Evolutionary conservation across 92 coral and sea anemone genomes (phyloP).

Genomic region (Montipora capitata): DNA sequence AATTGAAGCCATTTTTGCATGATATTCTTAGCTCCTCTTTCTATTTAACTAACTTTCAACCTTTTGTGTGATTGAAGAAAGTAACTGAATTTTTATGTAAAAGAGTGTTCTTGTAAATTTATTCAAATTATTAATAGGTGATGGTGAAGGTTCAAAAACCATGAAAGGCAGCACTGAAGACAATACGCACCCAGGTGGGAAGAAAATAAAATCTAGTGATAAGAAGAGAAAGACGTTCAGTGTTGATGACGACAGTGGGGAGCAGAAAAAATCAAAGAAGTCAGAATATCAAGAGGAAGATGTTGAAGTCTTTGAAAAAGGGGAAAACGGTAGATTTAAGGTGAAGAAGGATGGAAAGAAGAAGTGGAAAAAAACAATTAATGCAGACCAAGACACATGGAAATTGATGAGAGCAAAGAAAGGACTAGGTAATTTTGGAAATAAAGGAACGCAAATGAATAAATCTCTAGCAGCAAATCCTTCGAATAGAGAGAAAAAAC

Average conservation of each 20-base stretch:
- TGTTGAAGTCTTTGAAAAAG: neutral
- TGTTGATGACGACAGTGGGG: neutral
- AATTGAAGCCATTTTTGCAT: no score
- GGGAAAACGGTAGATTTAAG: neutral
- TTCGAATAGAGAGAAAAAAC: slow-evolving; percentile 66
- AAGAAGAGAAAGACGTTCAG: slow-evolving; percentile 41
- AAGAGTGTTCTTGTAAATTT: no score
- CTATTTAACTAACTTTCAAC: no score
- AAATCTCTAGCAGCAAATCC: neutral
- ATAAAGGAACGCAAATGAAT: neutral
- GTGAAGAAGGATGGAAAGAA: slow-evolving; percentile 11
- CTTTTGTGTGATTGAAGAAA: no score
- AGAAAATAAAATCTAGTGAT: slow-evolving; percentile 1
- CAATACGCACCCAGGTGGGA: neutral
- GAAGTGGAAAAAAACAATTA: neutral
- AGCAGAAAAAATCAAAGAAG: slow-evolving; percentile 25
- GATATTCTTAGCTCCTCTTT: no score
- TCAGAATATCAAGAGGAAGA: slow-evolving; percentile 12
- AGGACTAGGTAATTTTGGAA: neutral
- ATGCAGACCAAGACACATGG: neutral
- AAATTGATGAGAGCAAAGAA: slow-evolving; percentile 31
- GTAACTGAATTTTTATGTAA: no score
- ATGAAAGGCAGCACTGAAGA: neutral
- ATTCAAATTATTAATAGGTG: neutral
- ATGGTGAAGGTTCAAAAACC: neutral